A percentile compares a stretch with the other conserved stretches of the same genome.
phyloP scores from a whole-genome alignment of 2,888 invertebrate species.

The Actias luna region DNA sequence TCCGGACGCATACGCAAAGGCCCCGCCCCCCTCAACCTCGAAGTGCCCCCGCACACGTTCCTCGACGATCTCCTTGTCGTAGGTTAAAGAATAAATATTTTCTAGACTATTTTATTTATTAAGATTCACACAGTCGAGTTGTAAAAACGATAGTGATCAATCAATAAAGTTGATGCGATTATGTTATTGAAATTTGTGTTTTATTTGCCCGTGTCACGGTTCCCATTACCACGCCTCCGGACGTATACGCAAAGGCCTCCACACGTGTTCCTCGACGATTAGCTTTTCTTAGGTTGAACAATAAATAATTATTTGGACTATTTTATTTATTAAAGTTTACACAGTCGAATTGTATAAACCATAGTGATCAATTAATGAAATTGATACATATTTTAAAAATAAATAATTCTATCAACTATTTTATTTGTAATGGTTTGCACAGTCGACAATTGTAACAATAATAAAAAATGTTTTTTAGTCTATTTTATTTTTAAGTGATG shows the following conservation, averaged over 20 bases:
- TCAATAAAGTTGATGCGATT: constrained; percentile 61
- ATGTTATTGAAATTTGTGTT: constrained; percentile 37
- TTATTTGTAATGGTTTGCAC: too few relatives aligned
- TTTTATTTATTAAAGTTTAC: constrained; percentile 66
- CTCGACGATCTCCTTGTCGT: constrained; percentile 87
- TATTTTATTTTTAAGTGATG: too few relatives aligned
- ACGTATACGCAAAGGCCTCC: constrained; percentile 97
- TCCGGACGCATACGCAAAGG: constrained; percentile 99
- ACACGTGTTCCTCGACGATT: constrained; percentile 88
- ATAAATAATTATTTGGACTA: constrained; percentile 50
- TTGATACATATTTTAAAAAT: too few relatives aligned
- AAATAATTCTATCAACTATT: too few relatives aligned
- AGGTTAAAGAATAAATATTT: constrained; percentile 81
- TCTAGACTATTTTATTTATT: constrained; percentile 69
- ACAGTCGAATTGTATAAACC: constrained; percentile 46
- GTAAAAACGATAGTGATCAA: constrained; percentile 54
- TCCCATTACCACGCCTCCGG: constrained; percentile 99
- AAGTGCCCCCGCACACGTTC: constrained; percentile 93
- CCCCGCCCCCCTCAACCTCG: constrained; percentile 98
- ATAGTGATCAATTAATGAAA: constrained; percentile 65
- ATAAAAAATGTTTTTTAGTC: too few relatives aligned
- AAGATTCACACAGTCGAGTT: constrained; percentile 46
- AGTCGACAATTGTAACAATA: too few relatives aligned
- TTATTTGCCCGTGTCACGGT: constrained; percentile 53
- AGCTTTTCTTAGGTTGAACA: constrained; percentile 88